A percentile compares a stretch with the other conserved stretches of the same genome.
These are phyloP conservation scores for Varanus salvator DNA, from an alignment of 2,113 vertebrate genomes.

Conservation along the genomic window DNA sequence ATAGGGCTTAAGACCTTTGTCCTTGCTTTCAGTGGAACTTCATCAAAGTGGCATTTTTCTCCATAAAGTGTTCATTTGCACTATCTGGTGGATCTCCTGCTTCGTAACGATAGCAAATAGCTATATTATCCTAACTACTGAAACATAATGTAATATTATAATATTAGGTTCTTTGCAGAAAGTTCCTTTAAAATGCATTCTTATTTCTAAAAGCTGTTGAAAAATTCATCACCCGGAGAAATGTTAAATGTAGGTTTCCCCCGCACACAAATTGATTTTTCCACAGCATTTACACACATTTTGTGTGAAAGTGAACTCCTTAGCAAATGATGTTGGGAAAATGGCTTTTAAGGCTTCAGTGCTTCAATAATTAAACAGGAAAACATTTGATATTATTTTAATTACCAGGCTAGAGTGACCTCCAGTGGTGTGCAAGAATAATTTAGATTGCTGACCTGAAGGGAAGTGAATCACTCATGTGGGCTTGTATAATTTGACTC, in stretches of 20 bases:
- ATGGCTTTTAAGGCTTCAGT: constrained; percentile 19
- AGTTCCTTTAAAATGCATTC: no score
- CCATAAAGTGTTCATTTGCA: background rate
- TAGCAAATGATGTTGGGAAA: constrained; percentile 13
- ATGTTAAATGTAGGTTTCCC: constrained; percentile 38
- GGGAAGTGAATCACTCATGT: constrained; percentile 10
- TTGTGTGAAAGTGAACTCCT: constrained; percentile 37
- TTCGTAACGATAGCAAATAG: background rate
- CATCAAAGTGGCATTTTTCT: background rate
- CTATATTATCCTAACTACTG: background rate
- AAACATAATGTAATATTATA: background rate
- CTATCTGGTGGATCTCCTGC: background rate
- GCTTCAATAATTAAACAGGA: constrained; percentile 11
- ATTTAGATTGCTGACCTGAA: constrained; percentile 13
- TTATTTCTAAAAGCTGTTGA: constrained; percentile 37
- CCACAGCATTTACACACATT: background rate
- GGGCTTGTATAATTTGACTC: background rate
- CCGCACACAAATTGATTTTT: constrained; percentile 42
- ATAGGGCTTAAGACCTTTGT: background rate
- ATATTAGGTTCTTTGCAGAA: background rate
- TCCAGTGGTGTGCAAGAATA: constrained; percentile 23
- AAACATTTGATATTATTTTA: constrained; percentile 10
- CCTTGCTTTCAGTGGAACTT: background rate
- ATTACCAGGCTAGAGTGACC: constrained; percentile 27
- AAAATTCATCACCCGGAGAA: constrained; percentile 21